Evolutionary conservation across 1,140 invertebrate genomes (phyloP).

Genomic region (Solenopsis invicta): DNA sequence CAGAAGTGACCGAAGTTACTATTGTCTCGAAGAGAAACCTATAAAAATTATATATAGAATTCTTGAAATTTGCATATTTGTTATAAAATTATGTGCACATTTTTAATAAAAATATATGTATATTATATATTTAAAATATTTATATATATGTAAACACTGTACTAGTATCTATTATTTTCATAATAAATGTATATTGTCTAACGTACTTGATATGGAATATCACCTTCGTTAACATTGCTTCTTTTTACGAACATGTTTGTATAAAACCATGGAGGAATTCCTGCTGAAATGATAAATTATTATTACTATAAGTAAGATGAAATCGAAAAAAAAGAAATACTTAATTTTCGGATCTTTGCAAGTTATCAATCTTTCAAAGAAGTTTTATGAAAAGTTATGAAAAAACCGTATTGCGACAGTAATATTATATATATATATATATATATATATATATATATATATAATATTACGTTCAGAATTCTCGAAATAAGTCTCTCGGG

Average conservation of each 20-base stretch:
- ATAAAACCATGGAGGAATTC: background rate
- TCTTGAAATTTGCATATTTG: background rate
- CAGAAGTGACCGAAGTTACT: slow-evolving; percentile 77
- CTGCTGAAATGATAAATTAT: background rate
- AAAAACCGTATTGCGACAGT: background rate
- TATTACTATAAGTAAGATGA: background rate
- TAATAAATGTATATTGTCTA: too few species aligned
- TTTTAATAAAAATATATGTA: background rate
- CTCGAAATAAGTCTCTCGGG: too few species aligned
- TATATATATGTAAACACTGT: too few species aligned
- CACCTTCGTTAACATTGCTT: slow-evolving; percentile 67
- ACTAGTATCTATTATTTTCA: too few species aligned
- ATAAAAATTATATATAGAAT: background rate
- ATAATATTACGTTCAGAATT: too few species aligned
- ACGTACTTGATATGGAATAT: slow-evolving; percentile 61
- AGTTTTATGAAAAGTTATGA: background rate
- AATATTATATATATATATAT: background rate
- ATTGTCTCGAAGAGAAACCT: slow-evolving; percentile 64
- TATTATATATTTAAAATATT: too few species aligned
- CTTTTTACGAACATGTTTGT: slow-evolving; percentile 77
- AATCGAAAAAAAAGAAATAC: background rate
- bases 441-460: too few species aligned
- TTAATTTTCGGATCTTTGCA: too few species aligned
- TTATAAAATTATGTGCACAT: background rate
- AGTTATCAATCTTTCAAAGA: background rate